These are phyloP conservation scores for Hydrozoanthus gracilis DNA, from an alignment of 92 coral and sea anemone genomes.

Conservation along the genomic window DNA sequence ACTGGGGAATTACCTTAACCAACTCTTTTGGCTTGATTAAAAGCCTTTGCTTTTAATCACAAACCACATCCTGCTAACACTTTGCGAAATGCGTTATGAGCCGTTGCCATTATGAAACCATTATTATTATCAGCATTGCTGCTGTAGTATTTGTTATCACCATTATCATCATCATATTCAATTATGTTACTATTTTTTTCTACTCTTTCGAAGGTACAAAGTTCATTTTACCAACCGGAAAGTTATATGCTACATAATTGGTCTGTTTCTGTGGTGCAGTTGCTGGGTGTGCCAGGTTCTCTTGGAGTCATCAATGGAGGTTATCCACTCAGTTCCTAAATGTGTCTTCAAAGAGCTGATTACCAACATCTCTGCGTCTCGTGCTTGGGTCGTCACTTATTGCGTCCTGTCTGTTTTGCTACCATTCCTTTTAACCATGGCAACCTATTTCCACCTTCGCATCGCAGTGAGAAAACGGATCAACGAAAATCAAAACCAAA, in stretches of 20 bases:
- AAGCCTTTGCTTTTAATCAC: too few species aligned
- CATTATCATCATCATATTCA: too few species aligned
- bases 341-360: slow-evolving; percentile 37
- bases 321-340: neutral
- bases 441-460: slow-evolving; percentile 46
- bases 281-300: slow-evolving; percentile 13
- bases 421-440: slow-evolving; percentile 40
- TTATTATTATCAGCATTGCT: too few species aligned
- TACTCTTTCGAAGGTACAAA: neutral
- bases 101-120: too few species aligned
- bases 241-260: neutral
- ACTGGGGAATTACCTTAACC: too few species aligned
- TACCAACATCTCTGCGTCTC: slow-evolving; percentile 29
- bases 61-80: too few species aligned
- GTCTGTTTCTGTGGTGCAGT: slow-evolving; percentile 15
- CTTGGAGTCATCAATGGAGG: slow-evolving; percentile 26
- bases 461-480: slow-evolving; percentile 7
- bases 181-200: neutral
- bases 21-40: too few species aligned
- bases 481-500: neutral
- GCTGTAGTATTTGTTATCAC: too few species aligned
- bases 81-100: too few species aligned
- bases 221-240: slow-evolving; percentile 6
- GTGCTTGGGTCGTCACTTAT: slow-evolving; percentile 29
- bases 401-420: slow-evolving; percentile 19